Base-by-base conservation (phyloP, 2,888 invertebrate genomes). In the Pantelozetes paolii region DNA sequence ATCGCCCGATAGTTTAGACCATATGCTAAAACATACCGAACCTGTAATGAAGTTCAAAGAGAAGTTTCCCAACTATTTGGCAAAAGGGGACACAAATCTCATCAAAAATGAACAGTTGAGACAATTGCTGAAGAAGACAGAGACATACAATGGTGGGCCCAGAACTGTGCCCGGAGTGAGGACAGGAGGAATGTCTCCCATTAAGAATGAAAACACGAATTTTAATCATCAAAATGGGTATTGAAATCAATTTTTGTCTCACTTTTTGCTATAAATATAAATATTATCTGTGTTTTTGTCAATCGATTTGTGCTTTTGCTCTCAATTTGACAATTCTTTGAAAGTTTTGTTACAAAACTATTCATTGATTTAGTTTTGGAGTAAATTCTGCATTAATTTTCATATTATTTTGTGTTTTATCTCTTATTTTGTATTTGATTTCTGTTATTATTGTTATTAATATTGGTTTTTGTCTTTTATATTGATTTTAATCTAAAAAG, bases 111-210 rank as follows among this genome's bases (percentile, higher is more conserved):
- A 30, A 69, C 50, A 70, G 48, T 50, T 69, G 15, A 40, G 15
- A 20, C 15, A 57, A 69, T 15, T 59, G 45, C 13, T 70, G 48
- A 30, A 48, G 70, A 48, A 73, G 69, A 32, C 62, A 13, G 26
- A 45, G 11, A 23, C 69, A 23, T 73, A 73, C 36, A 26, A 72
- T 57, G 42, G 59, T 20, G 23, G 57, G 32, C 78, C 78, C 2
- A 72, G 73, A 50, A 78, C 78, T 6, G 78, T 78, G 9, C 78
- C 78, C 3, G 77, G 77, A 30, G 77, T 78, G 11, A 42, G 77
- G 13, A 71, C 76, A 11, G 73, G 77, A 32, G 77, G 77, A 20
- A 72, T 76, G n/a, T 75, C 76, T n/a, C 76, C 76, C 8, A 50
- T 69, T n/a, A 76, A 62, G 42, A 67, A 30, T 28, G 26, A 59